A percentile compares a stretch with the other conserved stretches of the same genome.
phyloP scores from a whole-genome alignment of 2,113 vertebrate species.

The Pangasianodon gigas region DNA sequence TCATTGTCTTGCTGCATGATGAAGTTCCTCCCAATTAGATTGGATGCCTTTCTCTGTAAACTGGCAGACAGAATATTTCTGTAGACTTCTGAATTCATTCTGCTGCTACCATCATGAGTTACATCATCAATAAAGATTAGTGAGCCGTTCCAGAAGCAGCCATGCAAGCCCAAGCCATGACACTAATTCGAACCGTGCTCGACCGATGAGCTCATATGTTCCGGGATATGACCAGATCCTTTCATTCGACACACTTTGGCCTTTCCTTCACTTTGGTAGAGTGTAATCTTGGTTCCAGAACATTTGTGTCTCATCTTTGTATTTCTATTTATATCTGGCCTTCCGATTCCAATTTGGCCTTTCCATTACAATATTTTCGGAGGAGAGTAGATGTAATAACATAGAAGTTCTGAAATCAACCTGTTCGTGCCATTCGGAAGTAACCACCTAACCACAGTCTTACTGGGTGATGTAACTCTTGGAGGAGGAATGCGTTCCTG shows the following conservation, averaged over 20 bases:
- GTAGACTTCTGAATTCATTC: background rate
- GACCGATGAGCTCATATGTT: too few species aligned
- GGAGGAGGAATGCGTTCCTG: background rate
- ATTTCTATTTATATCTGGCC: background rate
- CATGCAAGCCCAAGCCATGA: background rate
- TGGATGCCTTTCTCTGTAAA: background rate
- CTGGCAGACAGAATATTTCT: background rate
- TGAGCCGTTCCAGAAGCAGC: background rate
- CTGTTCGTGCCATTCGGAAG: conserved; percentile 24
- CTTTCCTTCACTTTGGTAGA: background rate
- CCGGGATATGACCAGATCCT: background rate
- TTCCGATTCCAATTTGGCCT: background rate
- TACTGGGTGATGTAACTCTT: conserved; percentile 16
- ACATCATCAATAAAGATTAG: background rate
- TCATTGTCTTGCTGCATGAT: background rate
- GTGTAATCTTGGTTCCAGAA: background rate
- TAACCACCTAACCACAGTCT: conserved; percentile 12
- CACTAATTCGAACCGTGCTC: background rate
- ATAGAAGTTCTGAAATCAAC: background rate
- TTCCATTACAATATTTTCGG: background rate
- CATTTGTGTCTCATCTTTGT: background rate
- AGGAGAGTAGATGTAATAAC: background rate
- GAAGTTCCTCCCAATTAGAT: background rate
- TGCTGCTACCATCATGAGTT: background rate
- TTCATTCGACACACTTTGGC: background rate